Evolutionary conservation across 2,888 invertebrate species (phyloP).

Genomic region (Dioctria linearis): DNA sequence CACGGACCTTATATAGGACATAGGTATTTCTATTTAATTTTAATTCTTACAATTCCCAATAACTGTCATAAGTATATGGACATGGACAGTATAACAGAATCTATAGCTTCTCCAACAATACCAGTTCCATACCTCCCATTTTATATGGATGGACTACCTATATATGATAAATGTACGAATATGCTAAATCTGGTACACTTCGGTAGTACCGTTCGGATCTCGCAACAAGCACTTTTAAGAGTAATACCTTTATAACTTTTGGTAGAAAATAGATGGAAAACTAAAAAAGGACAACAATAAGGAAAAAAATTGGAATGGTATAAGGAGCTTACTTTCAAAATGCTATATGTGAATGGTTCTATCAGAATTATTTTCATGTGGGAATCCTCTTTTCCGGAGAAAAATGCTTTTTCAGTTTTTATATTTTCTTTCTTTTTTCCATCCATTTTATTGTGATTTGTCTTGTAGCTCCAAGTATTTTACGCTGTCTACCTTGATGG

Average conservation of each 20-base stretch:
- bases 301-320: constrained; percentile 14
- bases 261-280: constrained; percentile 12
- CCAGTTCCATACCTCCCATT: too few relatives aligned
- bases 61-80: not conserved
- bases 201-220: not conserved
- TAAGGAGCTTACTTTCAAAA: constrained; percentile 22
- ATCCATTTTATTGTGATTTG: not conserved
- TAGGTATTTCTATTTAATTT: constrained; percentile 22
- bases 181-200: too few relatives aligned
- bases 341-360: not conserved
- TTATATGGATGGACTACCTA: too few relatives aligned
- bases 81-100: not conserved
- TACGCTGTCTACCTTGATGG: too few relatives aligned
- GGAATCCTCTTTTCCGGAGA: not conserved
- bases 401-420: constrained; percentile 5
- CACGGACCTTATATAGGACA: too few relatives aligned
- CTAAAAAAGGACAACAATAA: constrained; percentile 36
- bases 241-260: constrained; percentile 8
- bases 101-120: too few relatives aligned
- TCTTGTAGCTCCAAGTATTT: not conserved
- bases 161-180: too few relatives aligned
- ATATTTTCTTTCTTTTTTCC: constrained; percentile 22
- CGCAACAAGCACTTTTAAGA: constrained; percentile 26
- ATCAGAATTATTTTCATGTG: too few relatives aligned
- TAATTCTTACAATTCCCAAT: constrained; percentile 34